These are phyloP conservation scores for Drosophila varians DNA, from an alignment of 1,140 invertebrate genomes.

Conservation along the genomic window DNA sequence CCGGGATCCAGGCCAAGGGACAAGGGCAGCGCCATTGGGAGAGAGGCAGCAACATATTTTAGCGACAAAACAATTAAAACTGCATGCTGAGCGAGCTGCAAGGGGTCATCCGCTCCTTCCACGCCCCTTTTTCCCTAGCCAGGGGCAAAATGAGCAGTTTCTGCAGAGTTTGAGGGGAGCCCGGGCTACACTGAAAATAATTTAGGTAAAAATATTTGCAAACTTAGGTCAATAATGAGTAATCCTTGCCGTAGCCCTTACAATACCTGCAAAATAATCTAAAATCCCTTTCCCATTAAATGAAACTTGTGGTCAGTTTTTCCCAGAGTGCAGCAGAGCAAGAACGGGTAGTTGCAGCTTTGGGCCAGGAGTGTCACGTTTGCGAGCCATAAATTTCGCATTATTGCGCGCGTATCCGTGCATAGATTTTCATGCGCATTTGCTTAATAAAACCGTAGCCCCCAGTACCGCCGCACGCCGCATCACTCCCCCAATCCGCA, in stretches of 20 bases:
- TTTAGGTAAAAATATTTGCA: no score
- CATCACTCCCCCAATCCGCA: slow-evolving; percentile 22
- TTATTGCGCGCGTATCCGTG: slow-evolving; percentile 73
- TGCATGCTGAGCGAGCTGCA: slow-evolving; percentile 61
- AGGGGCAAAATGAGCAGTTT: slow-evolving; percentile 62
- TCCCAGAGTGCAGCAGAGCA: not conserved
- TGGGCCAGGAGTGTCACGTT: slow-evolving; percentile 61
- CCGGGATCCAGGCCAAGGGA: not conserved
- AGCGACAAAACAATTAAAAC: slow-evolving; percentile 75
- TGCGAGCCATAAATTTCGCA: slow-evolving; percentile 72
- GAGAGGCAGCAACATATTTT: slow-evolving; percentile 46
- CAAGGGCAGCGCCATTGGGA: not conserved
- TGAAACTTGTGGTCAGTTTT: not conserved
- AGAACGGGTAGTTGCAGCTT: slow-evolving; percentile 16
- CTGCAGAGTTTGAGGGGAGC: slow-evolving; percentile 21
- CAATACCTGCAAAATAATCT: not conserved
- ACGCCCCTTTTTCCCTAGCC: slow-evolving; percentile 14
- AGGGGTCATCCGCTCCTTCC: no score
- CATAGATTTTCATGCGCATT: slow-evolving; percentile 77
- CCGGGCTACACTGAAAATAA: slow-evolving; percentile 2
- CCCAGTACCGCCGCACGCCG: not conserved
- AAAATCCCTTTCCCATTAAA: no score
- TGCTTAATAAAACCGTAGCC: slow-evolving; percentile 67
- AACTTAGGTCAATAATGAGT: no score
- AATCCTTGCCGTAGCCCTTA: no score